Percentiles rank a stretch among this genome's conserved stretches.
phyloP scores from a whole-genome alignment of 2,888 invertebrate genomes.

The Listrodromus nycthemerus region DNA sequence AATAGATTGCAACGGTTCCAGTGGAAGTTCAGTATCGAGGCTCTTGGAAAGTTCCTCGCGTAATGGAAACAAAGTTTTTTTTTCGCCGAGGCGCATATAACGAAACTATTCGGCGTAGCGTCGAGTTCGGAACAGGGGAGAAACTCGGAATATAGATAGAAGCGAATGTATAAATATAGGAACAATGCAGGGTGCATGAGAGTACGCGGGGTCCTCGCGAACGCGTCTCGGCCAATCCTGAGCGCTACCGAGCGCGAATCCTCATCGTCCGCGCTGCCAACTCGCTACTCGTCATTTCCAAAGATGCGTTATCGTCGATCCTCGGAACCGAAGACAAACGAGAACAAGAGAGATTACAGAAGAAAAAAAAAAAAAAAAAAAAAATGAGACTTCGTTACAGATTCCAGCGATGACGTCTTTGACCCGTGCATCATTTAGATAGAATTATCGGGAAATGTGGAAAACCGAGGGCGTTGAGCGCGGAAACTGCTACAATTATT shows the following conservation, averaged over 20 bases:
- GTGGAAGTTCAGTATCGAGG: slow-evolving; percentile 32
- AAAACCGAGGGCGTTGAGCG: slow-evolving; percentile 7
- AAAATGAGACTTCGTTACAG: slow-evolving; percentile 30
- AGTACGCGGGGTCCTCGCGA: slow-evolving; percentile 38
- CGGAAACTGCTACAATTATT: slow-evolving; percentile 35
- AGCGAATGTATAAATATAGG: slow-evolving; percentile 56
- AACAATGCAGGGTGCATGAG: slow-evolving; percentile 56
- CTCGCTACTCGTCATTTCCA: slow-evolving; percentile 17
- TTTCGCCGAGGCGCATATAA: slow-evolving; percentile 28
- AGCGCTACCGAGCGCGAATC: slow-evolving; percentile 23
- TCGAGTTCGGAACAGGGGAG: slow-evolving; percentile 34
- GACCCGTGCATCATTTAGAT: slow-evolving; percentile 37
- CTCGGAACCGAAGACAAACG: slow-evolving; percentile 13
- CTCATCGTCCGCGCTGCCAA: slow-evolving; percentile 1
- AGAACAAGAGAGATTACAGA: neutral
- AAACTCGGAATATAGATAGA: slow-evolving; percentile 35
- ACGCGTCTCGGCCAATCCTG: slow-evolving; percentile 31
- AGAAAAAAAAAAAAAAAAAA: neutral
- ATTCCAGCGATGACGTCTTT: slow-evolving; percentile 57
- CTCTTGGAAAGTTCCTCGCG: neutral
- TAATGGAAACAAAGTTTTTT: slow-evolving; percentile 25
- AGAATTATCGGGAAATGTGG: neutral
- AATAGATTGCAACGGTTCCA: slow-evolving; percentile 32
- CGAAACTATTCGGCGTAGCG: slow-evolving; percentile 42
- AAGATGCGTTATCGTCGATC: slow-evolving; percentile 37